These are phyloP conservation scores for Crotalus horridus DNA, from an alignment of 2,113 vertebrate genomes.

Conservation along the genomic window DNA sequence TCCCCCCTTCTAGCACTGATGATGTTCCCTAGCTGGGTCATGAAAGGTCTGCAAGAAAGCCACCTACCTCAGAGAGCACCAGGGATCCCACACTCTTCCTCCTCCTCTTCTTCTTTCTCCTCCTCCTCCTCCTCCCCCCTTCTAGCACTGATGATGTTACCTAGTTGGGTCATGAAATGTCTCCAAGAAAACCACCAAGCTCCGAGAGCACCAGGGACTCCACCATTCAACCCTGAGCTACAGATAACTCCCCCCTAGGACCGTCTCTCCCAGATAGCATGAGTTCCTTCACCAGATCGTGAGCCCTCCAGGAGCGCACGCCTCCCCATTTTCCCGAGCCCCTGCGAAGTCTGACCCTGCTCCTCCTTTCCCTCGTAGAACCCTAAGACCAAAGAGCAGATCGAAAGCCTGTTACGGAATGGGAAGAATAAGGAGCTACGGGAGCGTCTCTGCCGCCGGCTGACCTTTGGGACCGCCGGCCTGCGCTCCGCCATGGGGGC, in stretches of 20 bases:
- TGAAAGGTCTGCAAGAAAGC: no score
- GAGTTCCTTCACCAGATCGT: not conserved
- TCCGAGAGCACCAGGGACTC: not conserved
- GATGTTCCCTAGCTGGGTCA: no score
- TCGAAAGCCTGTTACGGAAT: constrained; percentile 73
- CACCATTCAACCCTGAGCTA: not conserved
- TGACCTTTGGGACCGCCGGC: constrained; percentile 90
- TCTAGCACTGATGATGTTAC: not conserved
- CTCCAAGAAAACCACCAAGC: not conserved
- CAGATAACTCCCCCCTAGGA: not conserved
- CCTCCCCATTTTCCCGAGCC: no score
- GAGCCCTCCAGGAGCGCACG: not conserved
- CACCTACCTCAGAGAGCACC: no score
- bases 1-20: no score
- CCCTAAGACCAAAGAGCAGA: constrained; percentile 79
- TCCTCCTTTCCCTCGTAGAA: constrained; percentile 69
- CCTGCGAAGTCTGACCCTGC: not conserved
- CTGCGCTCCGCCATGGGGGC: constrained; percentile 91
- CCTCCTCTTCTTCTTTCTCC: no score
- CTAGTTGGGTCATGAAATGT: not conserved
- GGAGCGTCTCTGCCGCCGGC: constrained; percentile 78
- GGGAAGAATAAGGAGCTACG: constrained; percentile 76
- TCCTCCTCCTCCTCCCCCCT: no score
- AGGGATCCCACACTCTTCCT: no score
- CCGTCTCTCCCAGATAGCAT: not conserved